Percentiles rank a stretch among this genome's conserved stretches.
Conservation (phyloP, 2,888 invertebrate species). For the Heteromyza rotundicornis region DNA sequence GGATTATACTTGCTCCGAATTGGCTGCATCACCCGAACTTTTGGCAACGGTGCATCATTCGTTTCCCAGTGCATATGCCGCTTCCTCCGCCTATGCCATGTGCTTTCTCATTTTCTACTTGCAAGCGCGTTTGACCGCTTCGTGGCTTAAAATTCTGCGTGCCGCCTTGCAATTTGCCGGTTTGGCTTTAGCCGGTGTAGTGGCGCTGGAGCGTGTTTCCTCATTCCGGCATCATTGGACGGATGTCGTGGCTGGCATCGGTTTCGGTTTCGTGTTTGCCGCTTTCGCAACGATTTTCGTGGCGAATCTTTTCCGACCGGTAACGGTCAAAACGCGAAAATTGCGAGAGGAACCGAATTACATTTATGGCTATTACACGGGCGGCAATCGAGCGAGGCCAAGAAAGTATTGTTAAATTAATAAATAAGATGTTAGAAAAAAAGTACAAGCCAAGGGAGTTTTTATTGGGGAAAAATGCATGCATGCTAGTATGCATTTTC, state of each 20-base stretch:
- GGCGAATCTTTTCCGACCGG: slow-evolving; percentile 39
- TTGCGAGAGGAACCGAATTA: slow-evolving; percentile 1
- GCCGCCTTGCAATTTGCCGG: slow-evolving; percentile 39
- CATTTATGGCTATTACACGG: slow-evolving; percentile 19
- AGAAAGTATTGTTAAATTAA: no score
- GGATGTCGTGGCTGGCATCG: slow-evolving; percentile 42
- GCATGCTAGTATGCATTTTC: no score
- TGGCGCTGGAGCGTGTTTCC: slow-evolving; percentile 43
- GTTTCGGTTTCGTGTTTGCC: slow-evolving; percentile 38
- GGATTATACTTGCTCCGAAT: slow-evolving; percentile 43
- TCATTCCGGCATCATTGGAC: slow-evolving; percentile 44
- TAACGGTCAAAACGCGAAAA: slow-evolving; percentile 28
- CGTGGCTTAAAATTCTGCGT: slow-evolving; percentile 42
- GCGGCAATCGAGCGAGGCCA: neutral
- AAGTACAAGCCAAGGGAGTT: no score
- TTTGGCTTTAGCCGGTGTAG: slow-evolving; percentile 34
- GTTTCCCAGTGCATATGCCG: slow-evolving; percentile 46
- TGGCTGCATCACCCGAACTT: slow-evolving; percentile 41
- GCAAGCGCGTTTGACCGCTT: slow-evolving; percentile 44
- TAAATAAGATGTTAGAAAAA: no score
- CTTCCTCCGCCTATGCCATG: slow-evolving; percentile 48
- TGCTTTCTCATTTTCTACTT: slow-evolving; percentile 43
- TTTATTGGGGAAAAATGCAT: no score
- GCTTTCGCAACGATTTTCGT: slow-evolving; percentile 40
- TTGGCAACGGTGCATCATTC: slow-evolving; percentile 45